Base-by-base conservation (phyloP, 2,797 vertebrate genomes). In the Adrianichthys oophorus region DNA sequence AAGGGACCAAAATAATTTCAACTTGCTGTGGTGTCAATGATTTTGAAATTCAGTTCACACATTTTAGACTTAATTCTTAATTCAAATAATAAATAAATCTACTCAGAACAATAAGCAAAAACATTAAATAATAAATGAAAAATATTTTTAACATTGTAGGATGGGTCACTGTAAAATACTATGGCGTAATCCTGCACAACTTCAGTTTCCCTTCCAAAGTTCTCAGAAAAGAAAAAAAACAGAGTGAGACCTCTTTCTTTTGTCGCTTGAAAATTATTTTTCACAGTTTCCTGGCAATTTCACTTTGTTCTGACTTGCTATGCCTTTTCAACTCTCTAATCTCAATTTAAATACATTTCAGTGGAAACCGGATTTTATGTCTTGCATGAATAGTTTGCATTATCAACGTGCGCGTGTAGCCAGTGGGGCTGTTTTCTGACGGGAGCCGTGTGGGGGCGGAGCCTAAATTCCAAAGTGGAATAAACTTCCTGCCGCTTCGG, bases 391-490 rank as follows among this genome's bases (percentile, higher is more conserved):
- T n/a, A 1, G 42, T 26, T 43, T 21, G 19, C 12, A 3, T 37
- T 12, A 37, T 37, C 32, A 12, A 12, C 3, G 32, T 37, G 32
- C 32, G 32, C 32, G 32, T 37, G 32, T n/a, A 1, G 42, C 1
- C 2, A 24, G 16, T 59, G 74, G 65, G 70, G 40, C 66, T 53
- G 74, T 68, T 48, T 68, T 57, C 24, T 45, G 24, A 48, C 12
- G n/a, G 2, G 15, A 12, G 15, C 13, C 15, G 21, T 1, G n/a
- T 26, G 4, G 64, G 19, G 90, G 91, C 84, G 89, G 88, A 53
- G 85, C 82, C 61, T 61, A 59, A 78, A 90, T 91, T 89, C 90
- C 89, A 74, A 65, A 66, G 63, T 52, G 83, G 87, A 86, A 58
- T 45, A 80, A 85, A 77, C 78, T 80, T 86, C 78, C 82, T 83